A percentile compares a stretch with the other conserved stretches of the same genome.
phyloP scores from a whole-genome alignment of 2,797 vertebrate genomes.

The Fratercula arctica region DNA sequence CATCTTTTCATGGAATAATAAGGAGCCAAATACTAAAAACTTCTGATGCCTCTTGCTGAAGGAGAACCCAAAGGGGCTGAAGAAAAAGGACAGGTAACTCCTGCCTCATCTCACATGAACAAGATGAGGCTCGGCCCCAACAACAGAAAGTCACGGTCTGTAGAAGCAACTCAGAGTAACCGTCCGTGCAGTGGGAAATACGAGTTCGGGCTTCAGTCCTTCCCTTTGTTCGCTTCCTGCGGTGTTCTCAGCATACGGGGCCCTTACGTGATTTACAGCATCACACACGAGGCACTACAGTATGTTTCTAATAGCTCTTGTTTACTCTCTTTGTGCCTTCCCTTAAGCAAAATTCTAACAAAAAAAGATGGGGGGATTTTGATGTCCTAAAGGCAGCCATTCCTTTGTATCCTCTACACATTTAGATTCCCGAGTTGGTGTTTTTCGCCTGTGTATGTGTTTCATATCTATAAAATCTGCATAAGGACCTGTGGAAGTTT shows the following conservation, averaged over 20 bases:
- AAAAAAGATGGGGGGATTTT: neutral
- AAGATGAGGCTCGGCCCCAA: neutral
- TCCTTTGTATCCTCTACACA: neutral
- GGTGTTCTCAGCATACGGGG: no score
- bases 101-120: neutral
- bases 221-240: neutral
- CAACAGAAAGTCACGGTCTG: neutral
- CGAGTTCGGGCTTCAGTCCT: neutral
- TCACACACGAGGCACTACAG: neutral
- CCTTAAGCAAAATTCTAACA: neutral
- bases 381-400: neutral
- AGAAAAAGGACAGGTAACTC: neutral
- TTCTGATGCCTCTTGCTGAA: neutral
- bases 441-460: fast-evolving
- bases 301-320: neutral
- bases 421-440: fast-evolving
- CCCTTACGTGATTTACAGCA: neutral
- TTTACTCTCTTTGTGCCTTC: neutral
- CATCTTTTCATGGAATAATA: neutral
- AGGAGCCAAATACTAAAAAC: neutral
- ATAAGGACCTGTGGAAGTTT: neutral
- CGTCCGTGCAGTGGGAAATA: fast-evolving
- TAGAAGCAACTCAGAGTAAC: neutral
- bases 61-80: neutral
- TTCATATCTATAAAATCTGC: neutral